Evolutionary conservation across 2,888 invertebrate genomes (phyloP).

Genomic region (Rhagium mordax): DNA sequence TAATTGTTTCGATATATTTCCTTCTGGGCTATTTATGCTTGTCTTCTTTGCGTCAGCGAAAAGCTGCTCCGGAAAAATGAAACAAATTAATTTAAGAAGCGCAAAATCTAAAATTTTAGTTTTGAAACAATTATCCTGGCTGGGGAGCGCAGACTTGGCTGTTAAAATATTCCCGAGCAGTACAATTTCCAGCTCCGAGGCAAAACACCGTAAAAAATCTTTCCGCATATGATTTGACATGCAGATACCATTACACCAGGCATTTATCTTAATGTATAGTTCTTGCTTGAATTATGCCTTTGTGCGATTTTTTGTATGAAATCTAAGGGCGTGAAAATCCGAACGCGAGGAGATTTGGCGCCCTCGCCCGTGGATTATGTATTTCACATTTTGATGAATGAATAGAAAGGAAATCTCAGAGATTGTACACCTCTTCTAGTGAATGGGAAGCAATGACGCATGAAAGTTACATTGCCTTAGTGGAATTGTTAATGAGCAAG

Average conservation of each 20-base stretch:
- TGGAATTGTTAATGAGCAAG: constrained; percentile 27
- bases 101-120: too few species aligned
- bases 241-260: constrained; percentile 37
- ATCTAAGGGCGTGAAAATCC: constrained; percentile 32
- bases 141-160: too few species aligned
- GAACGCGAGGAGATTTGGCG: constrained; percentile 30
- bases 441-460: constrained; percentile 34
- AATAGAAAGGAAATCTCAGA: constrained; percentile 41
- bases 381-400: constrained; percentile 50
- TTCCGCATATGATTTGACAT: constrained; percentile 27
- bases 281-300: constrained; percentile 39
- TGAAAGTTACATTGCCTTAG: constrained; percentile 25
- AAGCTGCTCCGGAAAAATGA: background rate
- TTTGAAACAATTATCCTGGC: too few species aligned
- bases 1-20: constrained; percentile 67
- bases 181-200: constrained; percentile 7
- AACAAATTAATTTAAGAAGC: constrained; percentile 39
- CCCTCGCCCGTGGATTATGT: constrained; percentile 43
- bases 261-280: constrained; percentile 39
- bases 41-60: constrained; percentile 47
- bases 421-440: constrained; percentile 34
- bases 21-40: constrained; percentile 47
- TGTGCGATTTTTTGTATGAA: constrained; percentile 36
- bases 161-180: background rate
- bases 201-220: constrained; percentile 19